phyloP scores from a whole-genome alignment of 2,888 invertebrate species.

The Agrypnus murinus region DNA sequence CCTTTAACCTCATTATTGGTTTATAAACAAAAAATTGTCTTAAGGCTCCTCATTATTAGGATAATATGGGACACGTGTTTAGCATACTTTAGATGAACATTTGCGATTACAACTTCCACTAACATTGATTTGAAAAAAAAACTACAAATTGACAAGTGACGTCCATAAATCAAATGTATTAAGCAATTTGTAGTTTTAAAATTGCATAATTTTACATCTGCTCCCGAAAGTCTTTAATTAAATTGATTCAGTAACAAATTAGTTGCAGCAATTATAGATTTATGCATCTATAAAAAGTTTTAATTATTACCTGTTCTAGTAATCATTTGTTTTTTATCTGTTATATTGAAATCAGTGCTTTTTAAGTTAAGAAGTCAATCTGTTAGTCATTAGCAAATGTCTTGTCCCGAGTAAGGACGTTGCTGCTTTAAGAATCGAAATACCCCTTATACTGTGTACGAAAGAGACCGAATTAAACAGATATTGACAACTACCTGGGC shows the following conservation, averaged over 20 bases:
- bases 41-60: background rate
- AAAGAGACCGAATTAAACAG: too few relatives aligned
- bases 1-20: background rate
- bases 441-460: too few relatives aligned
- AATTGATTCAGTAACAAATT: background rate
- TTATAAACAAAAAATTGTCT: background rate
- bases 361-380: too few relatives aligned
- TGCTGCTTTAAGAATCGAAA: too few relatives aligned
- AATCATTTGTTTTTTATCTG: background rate
- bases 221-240: conserved; percentile 2
- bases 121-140: background rate
- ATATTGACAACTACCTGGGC: too few relatives aligned
- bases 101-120: background rate
- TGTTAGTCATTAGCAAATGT: too few relatives aligned
- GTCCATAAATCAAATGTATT: conserved; percentile 12
- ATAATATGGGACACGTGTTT: conserved; percentile 3
- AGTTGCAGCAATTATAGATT: background rate
- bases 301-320: conserved; percentile 1
- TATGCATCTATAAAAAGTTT: background rate
- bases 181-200: background rate
- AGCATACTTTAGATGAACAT: background rate
- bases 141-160: conserved; percentile 5
- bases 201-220: background rate
- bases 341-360: too few relatives aligned
- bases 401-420: too few relatives aligned